Evolutionary conservation across 2,113 vertebrate species (phyloP).

Genomic region (Megaleporinus macrocephalus): DNA sequence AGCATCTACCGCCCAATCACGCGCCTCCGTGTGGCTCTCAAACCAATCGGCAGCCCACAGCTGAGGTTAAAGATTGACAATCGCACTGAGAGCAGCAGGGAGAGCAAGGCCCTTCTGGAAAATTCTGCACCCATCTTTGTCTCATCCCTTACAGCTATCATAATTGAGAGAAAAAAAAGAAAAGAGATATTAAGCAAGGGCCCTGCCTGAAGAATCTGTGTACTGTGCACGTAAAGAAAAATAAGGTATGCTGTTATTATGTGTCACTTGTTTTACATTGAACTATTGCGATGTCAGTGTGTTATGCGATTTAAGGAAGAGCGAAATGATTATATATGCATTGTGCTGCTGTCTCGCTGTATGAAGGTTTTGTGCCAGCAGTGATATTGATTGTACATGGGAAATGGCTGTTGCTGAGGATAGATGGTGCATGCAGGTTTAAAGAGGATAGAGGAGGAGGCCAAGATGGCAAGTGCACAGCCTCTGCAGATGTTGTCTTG

Average conservation of each 20-base stretch:
- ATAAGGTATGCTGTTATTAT: conserved; percentile 82
- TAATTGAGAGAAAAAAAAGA: conserved; percentile 63
- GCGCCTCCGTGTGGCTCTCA: conserved; percentile 74
- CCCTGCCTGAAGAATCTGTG: conserved; percentile 80
- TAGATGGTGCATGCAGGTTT: conserved; percentile 64
- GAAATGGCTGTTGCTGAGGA: conserved; percentile 58
- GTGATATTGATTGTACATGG: conserved; percentile 54
- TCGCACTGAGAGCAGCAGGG: conserved; percentile 84
- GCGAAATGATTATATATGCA: conserved; percentile 48
- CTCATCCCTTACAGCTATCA: conserved; percentile 81
- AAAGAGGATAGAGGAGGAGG: conserved; percentile 60
- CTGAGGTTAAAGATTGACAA: conserved; percentile 95
- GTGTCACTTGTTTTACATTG: conserved; percentile 71
- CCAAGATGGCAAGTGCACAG: conserved; percentile 65
- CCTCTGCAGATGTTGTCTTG: conserved; percentile 60
- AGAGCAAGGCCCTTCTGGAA: conserved; percentile 94
- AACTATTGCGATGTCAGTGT: conserved; percentile 65
- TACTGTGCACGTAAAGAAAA: conserved; percentile 78
- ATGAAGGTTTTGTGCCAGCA: conserved; percentile 52
- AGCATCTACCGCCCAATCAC: conserved; percentile 81
- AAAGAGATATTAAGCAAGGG: conserved; percentile 70
- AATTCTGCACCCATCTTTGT: conserved; percentile 93
- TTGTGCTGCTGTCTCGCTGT: conserved; percentile 50
- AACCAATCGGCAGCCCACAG: conserved; percentile 87
- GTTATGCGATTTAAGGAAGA: conserved; percentile 56